phyloP scores from a whole-genome alignment of 1,140 invertebrate genomes.

The Papilio glaucus region DNA sequence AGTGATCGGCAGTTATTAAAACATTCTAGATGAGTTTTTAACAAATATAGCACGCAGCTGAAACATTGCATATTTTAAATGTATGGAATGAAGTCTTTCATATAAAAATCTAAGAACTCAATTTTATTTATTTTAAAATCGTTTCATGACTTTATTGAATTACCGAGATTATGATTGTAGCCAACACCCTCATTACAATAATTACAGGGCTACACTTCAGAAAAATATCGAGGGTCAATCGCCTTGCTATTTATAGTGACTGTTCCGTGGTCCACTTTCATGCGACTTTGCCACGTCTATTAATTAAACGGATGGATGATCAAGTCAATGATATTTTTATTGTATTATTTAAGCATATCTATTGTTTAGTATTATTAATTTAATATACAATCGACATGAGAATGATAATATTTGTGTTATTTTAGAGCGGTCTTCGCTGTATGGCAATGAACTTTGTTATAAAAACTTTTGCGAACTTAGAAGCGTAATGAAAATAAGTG shows the following conservation, averaged over 20 bases:
- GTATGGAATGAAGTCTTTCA: neutral
- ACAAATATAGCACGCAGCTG: neutral
- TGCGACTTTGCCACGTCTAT: slow-evolving; percentile 4
- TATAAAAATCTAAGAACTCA: neutral
- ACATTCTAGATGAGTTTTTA: neutral
- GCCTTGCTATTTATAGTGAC: slow-evolving; percentile 25
- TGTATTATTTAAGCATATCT: neutral
- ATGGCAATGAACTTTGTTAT: slow-evolving; percentile 12
- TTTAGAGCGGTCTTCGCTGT: neutral
- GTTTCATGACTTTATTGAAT: slow-evolving; percentile 1
- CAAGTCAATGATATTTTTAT: neutral
- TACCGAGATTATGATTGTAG: slow-evolving; percentile 1
- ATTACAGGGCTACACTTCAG: slow-evolving; percentile 19
- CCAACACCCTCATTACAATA: slow-evolving; percentile 11
- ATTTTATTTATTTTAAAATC: neutral
- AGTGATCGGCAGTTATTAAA: slow-evolving; percentile 2
- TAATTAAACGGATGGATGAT: slow-evolving; percentile 16
- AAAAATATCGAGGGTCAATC: slow-evolving; percentile 34
- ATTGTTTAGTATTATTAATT: neutral
- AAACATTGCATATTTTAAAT: neutral
- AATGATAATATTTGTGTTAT: slow-evolving; percentile 16
- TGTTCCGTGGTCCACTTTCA: slow-evolving; percentile 29
- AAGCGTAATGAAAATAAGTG: neutral
- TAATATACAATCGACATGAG: slow-evolving; percentile 1
- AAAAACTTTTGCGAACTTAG: slow-evolving; percentile 7